phyloP scores from a whole-genome alignment of 2,113 vertebrate genomes.

The Pygoscelis adeliae region DNA sequence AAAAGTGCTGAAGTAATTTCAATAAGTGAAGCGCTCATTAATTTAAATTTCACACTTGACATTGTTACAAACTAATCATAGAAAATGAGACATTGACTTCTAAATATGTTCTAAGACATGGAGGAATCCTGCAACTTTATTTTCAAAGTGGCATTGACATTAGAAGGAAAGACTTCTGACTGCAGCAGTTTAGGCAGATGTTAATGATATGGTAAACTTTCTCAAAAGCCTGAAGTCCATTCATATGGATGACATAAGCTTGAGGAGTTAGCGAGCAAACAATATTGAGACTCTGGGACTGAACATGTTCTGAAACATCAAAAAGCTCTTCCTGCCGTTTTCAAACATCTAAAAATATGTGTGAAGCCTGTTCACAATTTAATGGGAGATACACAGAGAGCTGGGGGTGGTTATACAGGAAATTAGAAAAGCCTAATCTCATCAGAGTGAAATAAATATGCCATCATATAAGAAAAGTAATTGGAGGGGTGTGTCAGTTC shows the following conservation, averaged over 20 bases:
- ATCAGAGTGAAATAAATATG: constrained; percentile 71
- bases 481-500: constrained; percentile 68
- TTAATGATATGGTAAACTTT: constrained; percentile 20
- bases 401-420: constrained; percentile 72
- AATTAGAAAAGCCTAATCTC: constrained; percentile 75
- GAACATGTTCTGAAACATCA: constrained; percentile 73
- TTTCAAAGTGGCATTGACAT: constrained; percentile 52
- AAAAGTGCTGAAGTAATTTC: constrained; percentile 77
- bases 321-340: constrained; percentile 75
- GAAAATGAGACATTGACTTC: constrained; percentile 70
- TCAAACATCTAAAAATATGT: constrained; percentile 75
- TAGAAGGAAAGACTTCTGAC: constrained; percentile 53
- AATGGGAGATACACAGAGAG: constrained; percentile 69
- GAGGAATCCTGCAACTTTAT: constrained; percentile 58
- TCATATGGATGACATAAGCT: constrained; percentile 60
- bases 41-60: constrained; percentile 79
- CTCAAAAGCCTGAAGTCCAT: constrained; percentile 14
- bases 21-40: constrained; percentile 71
- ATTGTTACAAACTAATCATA: constrained; percentile 65
- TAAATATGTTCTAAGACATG: constrained; percentile 37
- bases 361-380: constrained; percentile 79
- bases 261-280: constrained; percentile 36
- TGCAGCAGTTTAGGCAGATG: constrained; percentile 56
- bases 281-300: not conserved
- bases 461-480: constrained; percentile 64